phyloP scores from a whole-genome alignment of 2,888 invertebrate genomes.

The Synergus gifuensis region DNA sequence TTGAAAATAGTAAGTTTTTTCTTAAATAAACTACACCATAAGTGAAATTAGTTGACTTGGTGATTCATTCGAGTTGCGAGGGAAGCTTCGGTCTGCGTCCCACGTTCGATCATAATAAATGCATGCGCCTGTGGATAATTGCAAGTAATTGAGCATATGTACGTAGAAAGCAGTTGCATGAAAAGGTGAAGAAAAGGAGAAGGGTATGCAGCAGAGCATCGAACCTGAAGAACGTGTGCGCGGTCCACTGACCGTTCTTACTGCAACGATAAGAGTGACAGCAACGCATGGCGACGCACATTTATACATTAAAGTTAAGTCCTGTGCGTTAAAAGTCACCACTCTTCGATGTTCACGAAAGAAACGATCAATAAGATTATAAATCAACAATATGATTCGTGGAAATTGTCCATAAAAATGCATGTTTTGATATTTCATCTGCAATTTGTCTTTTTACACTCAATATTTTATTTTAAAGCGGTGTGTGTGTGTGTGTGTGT shows the following conservation, averaged over 20 bases:
- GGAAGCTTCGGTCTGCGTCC: constrained; percentile 50
- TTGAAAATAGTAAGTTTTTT: constrained; percentile 18
- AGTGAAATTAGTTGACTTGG: constrained; percentile 32
- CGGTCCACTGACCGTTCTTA: constrained; percentile 36
- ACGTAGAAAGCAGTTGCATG: constrained; percentile 46
- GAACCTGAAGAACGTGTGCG: constrained; percentile 22
- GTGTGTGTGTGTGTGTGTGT: too few relatives aligned
- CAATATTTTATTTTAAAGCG: too few relatives aligned
- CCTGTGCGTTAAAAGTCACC: background rate
- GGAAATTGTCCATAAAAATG: background rate
- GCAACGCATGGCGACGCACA: constrained; percentile 2
- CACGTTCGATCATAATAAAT: constrained; percentile 55
- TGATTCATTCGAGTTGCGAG: constrained; percentile 50
- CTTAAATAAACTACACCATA: constrained; percentile 24
- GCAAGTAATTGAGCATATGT: constrained; percentile 54
- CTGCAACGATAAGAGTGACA: constrained; percentile 42
- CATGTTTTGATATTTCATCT: too few relatives aligned
- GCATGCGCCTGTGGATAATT: constrained; percentile 53
- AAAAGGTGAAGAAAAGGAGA: constrained; percentile 42
- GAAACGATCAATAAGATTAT: background rate
- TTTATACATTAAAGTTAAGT: background rate
- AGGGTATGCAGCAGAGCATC: constrained; percentile 15
- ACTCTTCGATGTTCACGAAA: background rate
- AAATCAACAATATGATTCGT: background rate
- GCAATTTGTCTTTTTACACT: too few relatives aligned